Evolutionary conservation across 2,113 vertebrate species (phyloP).

Genomic region (Fulica atra): DNA sequence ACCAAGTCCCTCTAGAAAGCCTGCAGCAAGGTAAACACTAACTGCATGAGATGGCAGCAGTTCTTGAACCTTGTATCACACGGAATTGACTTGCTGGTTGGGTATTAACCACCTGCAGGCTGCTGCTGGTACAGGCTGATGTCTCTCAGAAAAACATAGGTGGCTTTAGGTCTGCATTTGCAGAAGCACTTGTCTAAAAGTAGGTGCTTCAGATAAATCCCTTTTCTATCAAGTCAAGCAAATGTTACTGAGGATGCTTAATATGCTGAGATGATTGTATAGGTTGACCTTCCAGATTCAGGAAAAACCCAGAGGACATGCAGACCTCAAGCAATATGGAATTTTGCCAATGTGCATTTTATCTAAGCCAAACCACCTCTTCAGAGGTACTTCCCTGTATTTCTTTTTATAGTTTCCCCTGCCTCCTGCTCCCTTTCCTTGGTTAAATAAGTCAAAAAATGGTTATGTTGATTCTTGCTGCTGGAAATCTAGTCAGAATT

Average conservation of each 20-base stretch:
- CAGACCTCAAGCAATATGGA: no score
- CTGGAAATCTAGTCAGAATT: neutral
- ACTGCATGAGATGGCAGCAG: neutral
- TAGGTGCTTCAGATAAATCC: neutral
- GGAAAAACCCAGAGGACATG: neutral
- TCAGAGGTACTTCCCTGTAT: neutral
- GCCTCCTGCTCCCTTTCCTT: neutral
- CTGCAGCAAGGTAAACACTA: neutral
- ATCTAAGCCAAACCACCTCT: neutral
- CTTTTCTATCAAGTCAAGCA: no score
- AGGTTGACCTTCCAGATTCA: fast-evolving
- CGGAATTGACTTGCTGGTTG: neutral
- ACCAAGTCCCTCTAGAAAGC: neutral
- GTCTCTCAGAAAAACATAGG: neutral
- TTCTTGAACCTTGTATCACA: neutral
- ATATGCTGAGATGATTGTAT: neutral
- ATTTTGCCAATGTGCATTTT: neutral
- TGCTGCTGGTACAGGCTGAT: neutral
- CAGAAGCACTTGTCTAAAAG: neutral
- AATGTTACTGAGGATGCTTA: no score
- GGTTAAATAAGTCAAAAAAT: neutral
- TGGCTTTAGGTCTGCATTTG: neutral
- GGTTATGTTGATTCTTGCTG: neutral
- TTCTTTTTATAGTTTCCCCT: neutral
- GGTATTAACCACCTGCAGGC: neutral